phyloP scores from a whole-genome alignment of 2,797 vertebrate species.

The Hydrocynus forskahlii region DNA sequence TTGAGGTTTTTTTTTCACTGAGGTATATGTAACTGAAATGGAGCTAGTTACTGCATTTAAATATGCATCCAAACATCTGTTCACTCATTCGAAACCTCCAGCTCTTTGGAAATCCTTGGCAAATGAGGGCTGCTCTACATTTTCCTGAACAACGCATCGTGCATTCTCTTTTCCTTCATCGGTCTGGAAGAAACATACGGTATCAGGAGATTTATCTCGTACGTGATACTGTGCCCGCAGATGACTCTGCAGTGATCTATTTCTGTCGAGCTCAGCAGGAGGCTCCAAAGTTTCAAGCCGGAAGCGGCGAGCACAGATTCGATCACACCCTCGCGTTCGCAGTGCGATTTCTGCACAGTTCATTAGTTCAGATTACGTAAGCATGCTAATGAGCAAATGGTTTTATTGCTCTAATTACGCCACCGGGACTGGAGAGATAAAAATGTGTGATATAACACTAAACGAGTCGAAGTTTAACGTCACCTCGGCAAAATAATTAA shows the following conservation, averaged over 20 bases:
- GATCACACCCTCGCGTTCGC: conserved; percentile 38
- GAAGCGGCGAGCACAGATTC: conserved; percentile 3
- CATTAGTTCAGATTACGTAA: conserved; percentile 79
- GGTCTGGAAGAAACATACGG: conserved; percentile 9
- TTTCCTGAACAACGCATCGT: conserved; percentile 2
- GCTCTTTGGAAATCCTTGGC: conserved; percentile 14
- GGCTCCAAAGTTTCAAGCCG: conserved; percentile 6
- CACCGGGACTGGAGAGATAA: conserved; percentile 61
- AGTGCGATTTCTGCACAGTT: conserved; percentile 60
- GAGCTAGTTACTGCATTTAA: conserved; percentile 27
- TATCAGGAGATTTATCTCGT: neutral
- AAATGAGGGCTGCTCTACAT: conserved; percentile 21
- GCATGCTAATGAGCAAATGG: conserved; percentile 73
- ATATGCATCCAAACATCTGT: conserved; percentile 30
- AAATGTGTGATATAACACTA: conserved; percentile 65
- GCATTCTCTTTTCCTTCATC: conserved; percentile 4
- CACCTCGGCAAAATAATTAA: conserved; percentile 51
- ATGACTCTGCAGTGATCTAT: conserved; percentile 16
- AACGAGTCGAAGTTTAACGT: conserved; percentile 39
- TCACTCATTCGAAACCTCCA: conserved; percentile 33
- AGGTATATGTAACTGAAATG: neutral
- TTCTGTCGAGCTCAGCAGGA: conserved; percentile 15
- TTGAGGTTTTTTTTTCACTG: neutral
- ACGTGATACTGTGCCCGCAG: conserved; percentile 4
- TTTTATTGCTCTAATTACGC: conserved; percentile 75